Base-by-base conservation (phyloP, 2,797 vertebrate species). In the Falco novaeseelandiae region DNA sequence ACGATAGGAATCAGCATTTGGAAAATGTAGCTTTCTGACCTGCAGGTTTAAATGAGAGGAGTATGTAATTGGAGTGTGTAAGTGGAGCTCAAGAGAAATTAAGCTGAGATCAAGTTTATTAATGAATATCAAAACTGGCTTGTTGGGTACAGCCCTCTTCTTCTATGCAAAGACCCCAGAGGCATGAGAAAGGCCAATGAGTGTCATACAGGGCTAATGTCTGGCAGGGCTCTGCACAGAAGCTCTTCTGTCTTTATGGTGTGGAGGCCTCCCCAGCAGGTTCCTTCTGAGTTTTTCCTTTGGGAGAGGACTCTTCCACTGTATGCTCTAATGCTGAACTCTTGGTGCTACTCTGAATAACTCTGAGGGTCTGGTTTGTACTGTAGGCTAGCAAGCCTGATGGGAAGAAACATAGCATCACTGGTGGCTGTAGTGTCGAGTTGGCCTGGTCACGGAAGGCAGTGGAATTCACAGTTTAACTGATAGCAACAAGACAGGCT, bases 381-480 rank as follows among this genome's bases (percentile, higher is more conserved):
- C 58, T 52, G 61, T 13, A 8, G 12, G 30, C 55, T 52, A 38
- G 40, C 27, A 59, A 71, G 14, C 21, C n/a, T 49, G 40, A n/a
- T 57, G 52, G 44, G 34, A 51, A 70, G 57, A 51, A 36, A 13
- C 8, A 3, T 6, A n/a, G 36, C 44, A 5, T 55, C 19, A 0
- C n/a, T 22, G 49, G 22, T 72, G 65, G 46, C 81, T 83, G 26
- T 30, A 3, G 30, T 18, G 25, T 66, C 32, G 23, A 16, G 29
- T 16, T 48, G 48, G 38, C 57, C 29, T 59, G 1, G 4, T 61
- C 0, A 0, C 0, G 2, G 23, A 66, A 63, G 30, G 36, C 0
- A 9, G 55, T 51, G 42, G 73, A 40, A 46, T 65, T 92, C 23
- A 54, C 25, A 14, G 58, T 36, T 30, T 46, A 67, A 49, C 30